These are phyloP conservation scores for Hydrochoerus hydrochaeris DNA, from an alignment of 2,113 vertebrate species.

Conservation along the genomic window DNA sequence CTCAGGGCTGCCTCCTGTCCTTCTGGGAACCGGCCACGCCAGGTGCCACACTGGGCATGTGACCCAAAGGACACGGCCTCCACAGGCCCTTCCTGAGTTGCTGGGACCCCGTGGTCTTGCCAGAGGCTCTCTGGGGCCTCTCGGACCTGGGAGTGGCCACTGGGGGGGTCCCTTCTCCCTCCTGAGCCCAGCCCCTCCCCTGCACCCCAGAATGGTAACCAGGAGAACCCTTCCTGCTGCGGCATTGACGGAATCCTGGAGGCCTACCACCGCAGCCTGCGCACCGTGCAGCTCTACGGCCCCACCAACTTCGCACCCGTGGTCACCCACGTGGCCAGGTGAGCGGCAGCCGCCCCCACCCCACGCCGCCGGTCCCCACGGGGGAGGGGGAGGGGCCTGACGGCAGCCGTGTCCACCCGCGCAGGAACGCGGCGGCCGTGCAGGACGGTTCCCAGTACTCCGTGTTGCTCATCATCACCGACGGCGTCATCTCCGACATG, in stretches of 20 bases:
- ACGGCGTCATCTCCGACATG: slow-evolving; percentile 98
- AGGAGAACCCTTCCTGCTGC: slow-evolving; percentile 94
- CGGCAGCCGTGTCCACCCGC: background rate
- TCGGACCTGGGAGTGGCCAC: background rate
- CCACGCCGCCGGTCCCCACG: background rate
- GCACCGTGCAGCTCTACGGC: slow-evolving; percentile 96
- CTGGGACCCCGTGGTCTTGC: background rate
- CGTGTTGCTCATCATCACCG: slow-evolving; percentile 97
- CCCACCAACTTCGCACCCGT: slow-evolving; percentile 97
- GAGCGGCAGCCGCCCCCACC: background rate
- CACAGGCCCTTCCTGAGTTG: background rate
- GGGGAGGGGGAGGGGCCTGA: background rate
- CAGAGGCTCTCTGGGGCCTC: fast-evolving
- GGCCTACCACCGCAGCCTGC: slow-evolving; percentile 96
- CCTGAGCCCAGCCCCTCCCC: background rate
- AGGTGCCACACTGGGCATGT: background rate
- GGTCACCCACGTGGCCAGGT: slow-evolving; percentile 97
- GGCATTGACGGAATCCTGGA: slow-evolving; percentile 97
- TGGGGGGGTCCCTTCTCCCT: no score
- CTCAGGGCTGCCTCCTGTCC: no score
- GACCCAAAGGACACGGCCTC: fast-evolving
- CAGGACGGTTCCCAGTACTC: slow-evolving; percentile 97
- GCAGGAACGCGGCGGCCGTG: slow-evolving; percentile 91
- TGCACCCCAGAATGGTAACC: slow-evolving; percentile 91
- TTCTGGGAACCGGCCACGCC: background rate